Conservation (phyloP, 2,113 vertebrate genomes). For the Psephotus haematonotus region DNA sequence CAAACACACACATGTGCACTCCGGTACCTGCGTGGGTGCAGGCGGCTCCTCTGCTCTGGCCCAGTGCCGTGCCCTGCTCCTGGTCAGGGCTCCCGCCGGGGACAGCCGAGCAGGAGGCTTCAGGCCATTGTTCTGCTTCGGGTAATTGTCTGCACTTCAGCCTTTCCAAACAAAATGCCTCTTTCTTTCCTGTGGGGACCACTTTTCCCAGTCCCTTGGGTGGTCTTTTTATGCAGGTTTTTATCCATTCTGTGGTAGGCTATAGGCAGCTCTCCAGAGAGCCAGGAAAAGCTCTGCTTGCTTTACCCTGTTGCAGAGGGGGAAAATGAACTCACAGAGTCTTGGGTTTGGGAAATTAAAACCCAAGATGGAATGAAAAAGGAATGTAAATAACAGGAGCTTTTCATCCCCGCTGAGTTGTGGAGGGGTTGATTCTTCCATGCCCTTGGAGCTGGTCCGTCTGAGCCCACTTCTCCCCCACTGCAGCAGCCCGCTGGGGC, state of each 20-base stretch:
- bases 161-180: slow-evolving; percentile 56
- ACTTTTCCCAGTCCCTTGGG: slow-evolving; percentile 67
- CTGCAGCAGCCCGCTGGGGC: background rate
- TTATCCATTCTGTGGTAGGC: slow-evolving; percentile 46
- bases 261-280: slow-evolving; percentile 52
- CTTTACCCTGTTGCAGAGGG: background rate
- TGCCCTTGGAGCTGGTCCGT: background rate
- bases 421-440: background rate
- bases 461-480: background rate
- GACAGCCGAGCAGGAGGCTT: background rate
- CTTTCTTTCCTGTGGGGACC: slow-evolving; percentile 60
- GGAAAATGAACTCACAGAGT: background rate
- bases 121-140: background rate
- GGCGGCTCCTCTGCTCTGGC: background rate
- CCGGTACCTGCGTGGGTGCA: fast-evolving
- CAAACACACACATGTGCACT: fast-evolving
- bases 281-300: background rate
- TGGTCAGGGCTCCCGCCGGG: fast-evolving
- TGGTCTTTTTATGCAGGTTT: slow-evolving; percentile 58
- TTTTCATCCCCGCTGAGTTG: background rate
- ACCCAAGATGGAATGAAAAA: background rate
- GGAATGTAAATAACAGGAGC: background rate
- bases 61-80: fast-evolving
- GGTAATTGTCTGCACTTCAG: slow-evolving; percentile 47
- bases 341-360: background rate